phyloP scores from a whole-genome alignment of 2,113 vertebrate genomes.

The Galeopterus variegatus region DNA sequence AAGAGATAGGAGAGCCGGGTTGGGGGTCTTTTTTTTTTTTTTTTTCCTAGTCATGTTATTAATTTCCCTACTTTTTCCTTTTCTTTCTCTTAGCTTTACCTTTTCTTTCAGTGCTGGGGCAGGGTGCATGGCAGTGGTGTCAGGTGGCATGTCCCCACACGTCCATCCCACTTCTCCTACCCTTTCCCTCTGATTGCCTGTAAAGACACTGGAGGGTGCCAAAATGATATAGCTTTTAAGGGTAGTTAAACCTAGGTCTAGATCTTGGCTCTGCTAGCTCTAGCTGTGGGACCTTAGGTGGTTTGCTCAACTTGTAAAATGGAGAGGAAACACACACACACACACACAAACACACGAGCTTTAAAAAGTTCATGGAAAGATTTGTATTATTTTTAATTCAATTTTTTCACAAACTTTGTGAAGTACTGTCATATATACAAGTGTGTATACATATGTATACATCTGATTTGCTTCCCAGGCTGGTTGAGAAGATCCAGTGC shows the following conservation, averaged over 20 bases:
- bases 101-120: not conserved
- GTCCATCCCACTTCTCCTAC: not conserved
- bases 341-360: too few species aligned
- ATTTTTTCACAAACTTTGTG: too few species aligned
- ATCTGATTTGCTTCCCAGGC: not conserved
- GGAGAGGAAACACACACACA: too few species aligned
- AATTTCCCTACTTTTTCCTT: not conserved
- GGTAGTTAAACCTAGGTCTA: not conserved
- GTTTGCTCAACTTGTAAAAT: not conserved
- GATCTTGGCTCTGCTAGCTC: constrained; percentile 14
- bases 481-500: not conserved
- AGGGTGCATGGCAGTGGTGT: not conserved
- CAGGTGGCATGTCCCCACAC: not conserved
- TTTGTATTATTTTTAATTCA: too few species aligned
- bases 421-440: too few species aligned
- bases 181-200: not conserved
- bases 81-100: not conserved
- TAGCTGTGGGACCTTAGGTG: not conserved
- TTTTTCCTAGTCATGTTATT: not conserved
- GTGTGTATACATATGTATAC: not conserved
- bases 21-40: not conserved
- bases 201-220: not conserved
- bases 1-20: not conserved
- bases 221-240: not conserved
- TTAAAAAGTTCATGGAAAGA: too few species aligned